Conservation (phyloP, 1,140 invertebrate species). For the Bombyx mandarina region DNA sequence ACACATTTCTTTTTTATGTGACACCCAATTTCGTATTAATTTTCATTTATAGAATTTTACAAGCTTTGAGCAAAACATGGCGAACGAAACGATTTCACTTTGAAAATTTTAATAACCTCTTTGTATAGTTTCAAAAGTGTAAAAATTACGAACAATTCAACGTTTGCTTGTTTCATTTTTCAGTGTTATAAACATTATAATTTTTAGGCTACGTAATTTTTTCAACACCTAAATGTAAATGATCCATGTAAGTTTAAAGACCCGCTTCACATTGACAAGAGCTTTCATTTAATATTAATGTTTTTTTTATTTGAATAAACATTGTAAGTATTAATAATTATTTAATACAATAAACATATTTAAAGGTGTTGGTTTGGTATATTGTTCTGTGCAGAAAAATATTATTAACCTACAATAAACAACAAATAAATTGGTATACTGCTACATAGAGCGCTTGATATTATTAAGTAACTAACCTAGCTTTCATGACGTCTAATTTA, state of each 20-base stretch:
- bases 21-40: constrained; percentile 12
- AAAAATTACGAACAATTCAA: constrained; percentile 46
- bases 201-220: constrained; percentile 42
- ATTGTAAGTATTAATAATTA: too few species aligned
- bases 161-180: constrained; percentile 23
- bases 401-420: too few species aligned
- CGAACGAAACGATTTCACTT: constrained; percentile 28
- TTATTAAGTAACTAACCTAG: too few species aligned
- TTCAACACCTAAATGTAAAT: constrained; percentile 40
- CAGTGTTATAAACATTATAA: constrained; percentile 35
- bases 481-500: too few species aligned
- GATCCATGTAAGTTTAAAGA: constrained; percentile 29
- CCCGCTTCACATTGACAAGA: constrained; percentile 18
- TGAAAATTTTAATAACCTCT: constrained; percentile 18
- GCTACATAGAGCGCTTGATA: too few species aligned
- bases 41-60: constrained; percentile 18
- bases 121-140: constrained; percentile 36
- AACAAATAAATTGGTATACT: too few species aligned
- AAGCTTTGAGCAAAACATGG: constrained; percentile 49
- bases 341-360: too few species aligned
- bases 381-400: too few species aligned
- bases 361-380: too few species aligned
- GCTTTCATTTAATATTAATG: too few species aligned
- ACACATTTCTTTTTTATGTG: constrained; percentile 5
- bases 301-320: too few species aligned